phyloP scores from a whole-genome alignment of 2,888 invertebrate genomes.

The Orthosia incerta region DNA sequence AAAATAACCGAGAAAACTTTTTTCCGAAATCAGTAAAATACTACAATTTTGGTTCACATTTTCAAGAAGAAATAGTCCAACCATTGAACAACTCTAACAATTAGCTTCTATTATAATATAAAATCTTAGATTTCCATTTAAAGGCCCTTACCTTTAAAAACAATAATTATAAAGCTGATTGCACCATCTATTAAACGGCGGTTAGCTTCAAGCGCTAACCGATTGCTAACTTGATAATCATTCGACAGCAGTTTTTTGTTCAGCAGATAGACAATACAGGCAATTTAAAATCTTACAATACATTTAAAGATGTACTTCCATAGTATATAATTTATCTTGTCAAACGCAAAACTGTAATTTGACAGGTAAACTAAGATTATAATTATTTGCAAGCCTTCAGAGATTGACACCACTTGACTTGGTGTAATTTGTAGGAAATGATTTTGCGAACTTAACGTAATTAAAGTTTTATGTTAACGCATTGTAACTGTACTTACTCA shows the following conservation, averaged over 20 bases:
- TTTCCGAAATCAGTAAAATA: neutral
- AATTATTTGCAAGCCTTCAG: slow-evolving; percentile 42
- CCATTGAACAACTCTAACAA: neutral
- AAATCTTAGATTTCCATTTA: slow-evolving; percentile 9
- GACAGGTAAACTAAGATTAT: slow-evolving; percentile 41
- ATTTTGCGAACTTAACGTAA: slow-evolving; percentile 13
- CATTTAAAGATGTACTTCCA: slow-evolving; percentile 23
- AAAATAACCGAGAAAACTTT: neutral
- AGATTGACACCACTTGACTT: slow-evolving; percentile 15
- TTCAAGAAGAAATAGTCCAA: neutral
- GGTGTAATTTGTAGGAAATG: neutral
- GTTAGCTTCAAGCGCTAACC: slow-evolving; percentile 29
- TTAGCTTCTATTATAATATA: neutral
- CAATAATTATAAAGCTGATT: neutral
- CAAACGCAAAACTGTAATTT: slow-evolving; percentile 52
- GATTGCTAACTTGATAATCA: slow-evolving; percentile 35
- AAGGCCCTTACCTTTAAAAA: neutral
- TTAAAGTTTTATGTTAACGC: slow-evolving; percentile 1
- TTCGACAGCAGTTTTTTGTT: slow-evolving; percentile 50
- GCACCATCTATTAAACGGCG: slow-evolving; percentile 21
- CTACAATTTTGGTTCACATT: neutral
- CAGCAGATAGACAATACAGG: slow-evolving; percentile 41
- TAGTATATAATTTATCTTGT: slow-evolving; percentile 50
- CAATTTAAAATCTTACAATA: slow-evolving; percentile 51
- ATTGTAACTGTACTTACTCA: slow-evolving; percentile 6